Percentiles rank a stretch among this genome's conserved stretches.
Conservation (phyloP, 2,888 invertebrate genomes). For the Ramazzottius varieornatus region DNA sequence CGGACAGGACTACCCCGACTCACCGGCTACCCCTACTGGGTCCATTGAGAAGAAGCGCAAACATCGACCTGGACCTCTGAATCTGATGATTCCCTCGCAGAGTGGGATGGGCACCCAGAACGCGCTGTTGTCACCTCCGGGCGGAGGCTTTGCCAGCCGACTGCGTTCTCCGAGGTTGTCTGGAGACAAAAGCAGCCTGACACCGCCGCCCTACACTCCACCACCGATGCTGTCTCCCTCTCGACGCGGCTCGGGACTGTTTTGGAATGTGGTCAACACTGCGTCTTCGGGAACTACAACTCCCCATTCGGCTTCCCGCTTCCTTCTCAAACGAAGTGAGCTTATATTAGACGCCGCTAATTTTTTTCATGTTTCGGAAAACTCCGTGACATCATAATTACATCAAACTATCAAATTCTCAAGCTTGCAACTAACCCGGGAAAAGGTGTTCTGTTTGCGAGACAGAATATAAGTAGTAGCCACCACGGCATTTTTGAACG, state of each 20-base stretch:
- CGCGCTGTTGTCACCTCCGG: slow-evolving; percentile 14
- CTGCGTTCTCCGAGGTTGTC: slow-evolving; percentile 25
- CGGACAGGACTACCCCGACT: background rate
- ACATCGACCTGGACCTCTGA: slow-evolving; percentile 4
- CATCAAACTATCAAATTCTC: no score
- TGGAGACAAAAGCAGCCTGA: slow-evolving; percentile 11
- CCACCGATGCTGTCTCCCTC: slow-evolving; percentile 79
- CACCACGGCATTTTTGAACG: no score
- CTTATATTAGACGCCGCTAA: no score
- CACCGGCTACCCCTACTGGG: background rate
- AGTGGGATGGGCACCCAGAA: background rate
- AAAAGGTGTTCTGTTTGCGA: no score
- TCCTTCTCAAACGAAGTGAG: slow-evolving; percentile 2
- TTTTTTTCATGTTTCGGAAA: no score
- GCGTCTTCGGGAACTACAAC: slow-evolving; percentile 1
- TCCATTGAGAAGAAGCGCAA: background rate
- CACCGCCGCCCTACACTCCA: slow-evolving; percentile 50
- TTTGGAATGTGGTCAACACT: slow-evolving; percentile 26
- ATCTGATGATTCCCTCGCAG: slow-evolving; percentile 4
- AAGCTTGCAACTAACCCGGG: no score
- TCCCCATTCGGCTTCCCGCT: slow-evolving; percentile 4
- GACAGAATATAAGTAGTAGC: no score
- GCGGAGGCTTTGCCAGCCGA: slow-evolving; percentile 27
- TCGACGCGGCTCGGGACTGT: slow-evolving; percentile 59
- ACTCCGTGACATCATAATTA: no score